These are phyloP conservation scores for Cranoglanis bouderius DNA, from an alignment of 2,113 vertebrate species.

Conservation along the genomic window DNA sequence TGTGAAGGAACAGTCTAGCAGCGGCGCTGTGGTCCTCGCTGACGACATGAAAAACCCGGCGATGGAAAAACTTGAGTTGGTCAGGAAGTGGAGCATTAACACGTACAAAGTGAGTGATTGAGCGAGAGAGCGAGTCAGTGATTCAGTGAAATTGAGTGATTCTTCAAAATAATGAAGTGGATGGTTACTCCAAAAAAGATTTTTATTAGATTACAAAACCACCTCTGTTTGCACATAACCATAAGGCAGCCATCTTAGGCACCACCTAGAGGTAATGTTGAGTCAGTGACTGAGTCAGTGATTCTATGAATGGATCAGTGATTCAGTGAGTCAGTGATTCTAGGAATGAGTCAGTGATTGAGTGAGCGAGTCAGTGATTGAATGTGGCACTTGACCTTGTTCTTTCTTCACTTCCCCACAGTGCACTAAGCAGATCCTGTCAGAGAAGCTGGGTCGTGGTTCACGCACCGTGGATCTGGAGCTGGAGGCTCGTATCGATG, in stretches of 20 bases:
- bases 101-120: constrained; percentile 88
- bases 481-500: constrained; percentile 93
- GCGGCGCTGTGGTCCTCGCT: constrained; percentile 86
- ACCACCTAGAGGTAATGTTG: no score
- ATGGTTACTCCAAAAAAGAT: no score
- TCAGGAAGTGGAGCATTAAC: constrained; percentile 97
- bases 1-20: constrained; percentile 66
- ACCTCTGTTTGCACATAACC: no score
- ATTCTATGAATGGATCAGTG: neutral
- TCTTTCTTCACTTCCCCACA: constrained; percentile 60
- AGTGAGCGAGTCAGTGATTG: neutral
- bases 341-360: neutral
- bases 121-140: neutral
- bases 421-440: constrained; percentile 97
- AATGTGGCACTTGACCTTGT: neutral
- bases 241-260: no score
- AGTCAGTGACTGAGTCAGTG: no score
- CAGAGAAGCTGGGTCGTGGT: constrained; percentile 94
- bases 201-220: no score
- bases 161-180: no score
- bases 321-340: neutral
- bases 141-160: neutral
- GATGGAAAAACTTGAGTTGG: constrained; percentile 95
- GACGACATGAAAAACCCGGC: constrained; percentile 94
- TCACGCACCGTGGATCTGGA: constrained; percentile 97